These are phyloP conservation scores for Ganaspis sp. DNA, from an alignment of 1,140 invertebrate species.

Conservation along the genomic window DNA sequence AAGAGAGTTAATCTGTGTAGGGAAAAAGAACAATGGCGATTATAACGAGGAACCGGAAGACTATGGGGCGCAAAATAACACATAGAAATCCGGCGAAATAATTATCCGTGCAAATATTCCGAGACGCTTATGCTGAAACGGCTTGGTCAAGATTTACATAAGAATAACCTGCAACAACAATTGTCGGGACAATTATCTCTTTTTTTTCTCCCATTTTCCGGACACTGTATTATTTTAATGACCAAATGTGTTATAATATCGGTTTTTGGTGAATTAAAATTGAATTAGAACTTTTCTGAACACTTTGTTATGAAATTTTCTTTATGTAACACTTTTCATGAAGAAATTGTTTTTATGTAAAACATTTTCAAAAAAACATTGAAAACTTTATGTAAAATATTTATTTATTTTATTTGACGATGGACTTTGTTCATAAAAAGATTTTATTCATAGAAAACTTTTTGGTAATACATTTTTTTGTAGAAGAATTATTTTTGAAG, in stretches of 20 bases:
- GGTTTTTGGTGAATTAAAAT: too few relatives aligned
- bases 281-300: too few relatives aligned
- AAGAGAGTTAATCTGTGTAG: background rate
- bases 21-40: conserved; percentile 62
- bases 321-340: too few relatives aligned
- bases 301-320: too few relatives aligned
- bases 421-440: too few relatives aligned
- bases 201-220: conserved; percentile 52
- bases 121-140: conserved; percentile 55
- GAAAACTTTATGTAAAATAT: too few relatives aligned
- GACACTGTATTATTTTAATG: conserved; percentile 70
- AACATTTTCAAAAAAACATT: too few relatives aligned
- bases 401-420: too few relatives aligned
- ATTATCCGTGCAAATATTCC: conserved; percentile 72
- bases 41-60: conserved; percentile 54
- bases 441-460: too few relatives aligned
- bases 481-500: too few relatives aligned
- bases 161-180: conserved; percentile 73
- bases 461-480: too few relatives aligned
- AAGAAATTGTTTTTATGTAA: too few relatives aligned
- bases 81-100: conserved; percentile 67
- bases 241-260: conserved; percentile 55
- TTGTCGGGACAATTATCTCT: conserved; percentile 71
- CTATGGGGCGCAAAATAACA: conserved; percentile 58
- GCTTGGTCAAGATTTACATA: conserved; percentile 74